Evolutionary conservation across 2,113 vertebrate genomes (phyloP).

Genomic region (Nesospiza acunhae): DNA sequence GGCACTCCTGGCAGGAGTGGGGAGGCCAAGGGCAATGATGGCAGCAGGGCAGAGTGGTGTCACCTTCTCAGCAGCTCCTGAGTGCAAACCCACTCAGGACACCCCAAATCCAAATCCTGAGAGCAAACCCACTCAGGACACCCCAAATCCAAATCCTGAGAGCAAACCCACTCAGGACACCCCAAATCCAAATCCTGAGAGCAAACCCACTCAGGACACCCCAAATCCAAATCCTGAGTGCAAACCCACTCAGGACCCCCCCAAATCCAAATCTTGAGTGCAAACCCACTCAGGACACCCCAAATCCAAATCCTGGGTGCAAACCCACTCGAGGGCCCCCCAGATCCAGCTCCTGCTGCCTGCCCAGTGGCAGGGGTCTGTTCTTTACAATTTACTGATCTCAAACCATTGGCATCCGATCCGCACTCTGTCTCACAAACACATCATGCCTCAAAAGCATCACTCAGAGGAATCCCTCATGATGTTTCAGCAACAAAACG

Average conservation of each 20-base stretch:
- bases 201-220: neutral
- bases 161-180: neutral
- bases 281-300: neutral
- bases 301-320: neutral
- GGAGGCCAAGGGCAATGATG: neutral
- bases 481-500: neutral
- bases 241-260: neutral
- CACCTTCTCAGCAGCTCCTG: neutral
- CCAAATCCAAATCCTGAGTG: neutral
- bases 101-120: neutral
- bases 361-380: neutral
- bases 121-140: neutral
- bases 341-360: neutral
- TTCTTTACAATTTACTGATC: neutral
- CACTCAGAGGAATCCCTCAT: neutral
- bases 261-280: neutral
- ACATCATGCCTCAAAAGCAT: neutral
- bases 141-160: neutral
- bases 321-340: neutral
- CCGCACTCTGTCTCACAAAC: neutral
- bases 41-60: rapidly evolving
- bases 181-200: neutral
- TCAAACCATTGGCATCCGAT: neutral
- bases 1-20: neutral
- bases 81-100: neutral